A percentile compares a stretch with the other conserved stretches of the same genome.
These are phyloP conservation scores for human (Homo sapiens) DNA, from an alignment of 2,113 vertebrate genomes.

Conservation along the genomic window GRCh38 chr13:77873501-77874000, in stretches of 20 bases:
- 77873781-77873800: not conserved
- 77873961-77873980: not conserved
- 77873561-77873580: not conserved
- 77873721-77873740: not conserved
- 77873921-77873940: not conserved
- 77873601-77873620: not conserved
- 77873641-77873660: not conserved
- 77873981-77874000: not conserved
- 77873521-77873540: not conserved
- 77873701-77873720: not conserved
- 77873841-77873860: not conserved
- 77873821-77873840: not conserved
- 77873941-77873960: not conserved
- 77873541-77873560: conserved; percentile 6
- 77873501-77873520: not conserved
- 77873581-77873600: not conserved
- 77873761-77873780: not conserved
- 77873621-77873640: not conserved
- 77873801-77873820: not conserved
- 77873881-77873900: not conserved
- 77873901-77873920: not conserved
- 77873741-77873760: not conserved
- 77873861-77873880: not conserved
- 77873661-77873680: not conserved
- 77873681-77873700: not conserved